phyloP scores from a whole-genome alignment of 2,797 vertebrate species.

The Myoxocephalus aenaeus region DNA sequence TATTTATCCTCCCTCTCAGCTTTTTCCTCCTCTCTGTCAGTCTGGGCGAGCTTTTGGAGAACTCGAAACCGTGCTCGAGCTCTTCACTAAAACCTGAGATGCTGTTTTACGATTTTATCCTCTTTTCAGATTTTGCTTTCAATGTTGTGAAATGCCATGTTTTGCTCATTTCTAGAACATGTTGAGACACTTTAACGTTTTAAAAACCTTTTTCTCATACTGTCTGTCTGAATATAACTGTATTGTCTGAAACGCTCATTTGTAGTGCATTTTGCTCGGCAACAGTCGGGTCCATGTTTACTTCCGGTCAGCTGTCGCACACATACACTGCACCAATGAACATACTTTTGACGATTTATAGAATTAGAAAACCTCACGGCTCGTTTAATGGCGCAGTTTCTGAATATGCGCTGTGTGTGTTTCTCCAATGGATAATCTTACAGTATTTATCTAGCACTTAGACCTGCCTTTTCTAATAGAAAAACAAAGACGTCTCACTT shows the following conservation, averaged over 20 bases:
- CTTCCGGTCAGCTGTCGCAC: neutral
- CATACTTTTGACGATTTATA: neutral
- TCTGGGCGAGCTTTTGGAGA: slow-evolving; percentile 13
- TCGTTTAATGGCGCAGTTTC: no score
- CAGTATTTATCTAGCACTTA: no score
- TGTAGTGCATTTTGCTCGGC: neutral
- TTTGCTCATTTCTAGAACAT: neutral
- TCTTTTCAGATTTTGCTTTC: slow-evolving; percentile 15
- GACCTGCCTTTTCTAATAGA: no score
- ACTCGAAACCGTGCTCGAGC: neutral
- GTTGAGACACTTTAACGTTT: neutral
- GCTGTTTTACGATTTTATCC: slow-evolving; percentile 13
- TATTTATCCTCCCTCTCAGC: slow-evolving; percentile 57
- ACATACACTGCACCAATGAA: neutral
- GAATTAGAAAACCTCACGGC: no score
- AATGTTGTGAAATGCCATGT: slow-evolving; percentile 6
- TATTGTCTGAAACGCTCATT: neutral
- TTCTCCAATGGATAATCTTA: no score
- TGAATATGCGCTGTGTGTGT: no score
- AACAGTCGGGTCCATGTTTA: neutral
- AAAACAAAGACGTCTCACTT: no score
- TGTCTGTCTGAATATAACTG: neutral
- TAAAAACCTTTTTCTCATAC: neutral
- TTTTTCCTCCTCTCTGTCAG: slow-evolving; percentile 50
- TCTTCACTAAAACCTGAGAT: neutral